Evolutionary conservation across 1,140 invertebrate species (phyloP).

Genomic region (Lepidurus packardi): DNA sequence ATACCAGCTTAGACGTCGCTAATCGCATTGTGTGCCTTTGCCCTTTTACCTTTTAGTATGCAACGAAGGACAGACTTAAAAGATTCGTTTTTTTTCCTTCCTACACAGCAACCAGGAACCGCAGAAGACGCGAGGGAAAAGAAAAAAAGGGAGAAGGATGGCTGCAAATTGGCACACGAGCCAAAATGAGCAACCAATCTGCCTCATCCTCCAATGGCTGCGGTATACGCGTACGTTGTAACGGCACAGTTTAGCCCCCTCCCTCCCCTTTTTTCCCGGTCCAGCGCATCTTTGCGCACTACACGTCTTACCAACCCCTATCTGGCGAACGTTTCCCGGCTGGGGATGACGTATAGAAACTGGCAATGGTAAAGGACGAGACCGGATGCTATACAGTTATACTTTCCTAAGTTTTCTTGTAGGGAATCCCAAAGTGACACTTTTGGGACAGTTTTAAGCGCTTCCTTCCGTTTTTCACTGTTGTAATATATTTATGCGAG

Average conservation of each 20-base stretch:
- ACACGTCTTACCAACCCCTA: neutral
- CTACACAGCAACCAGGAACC: neutral
- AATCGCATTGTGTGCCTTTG: slow-evolving; percentile 11
- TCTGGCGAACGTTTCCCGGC: neutral
- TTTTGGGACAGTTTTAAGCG: too few species aligned
- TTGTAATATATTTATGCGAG: neutral
- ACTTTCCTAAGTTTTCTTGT: too few species aligned
- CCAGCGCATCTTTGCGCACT: neutral
- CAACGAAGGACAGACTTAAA: neutral
- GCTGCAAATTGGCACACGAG: neutral
- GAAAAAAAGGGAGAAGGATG: neutral
- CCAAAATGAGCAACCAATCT: slow-evolving; percentile 3
- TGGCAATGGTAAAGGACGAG: neutral
- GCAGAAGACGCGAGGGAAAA: neutral
- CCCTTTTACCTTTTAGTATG: slow-evolving; percentile 4
- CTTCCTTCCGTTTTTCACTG: neutral
- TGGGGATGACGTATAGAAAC: neutral
- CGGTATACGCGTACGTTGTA: too few species aligned
- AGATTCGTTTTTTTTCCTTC: neutral
- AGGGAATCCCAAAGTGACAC: too few species aligned
- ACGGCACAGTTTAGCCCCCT: neutral
- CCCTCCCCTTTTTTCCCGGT: neutral
- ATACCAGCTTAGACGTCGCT: neutral
- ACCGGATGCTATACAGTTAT: too few species aligned
- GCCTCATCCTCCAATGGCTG: neutral